A percentile compares a stretch with the other conserved stretches of the same genome.
phyloP scores from a whole-genome alignment of 2,113 vertebrate species.

The Rhipidura dahli region DNA sequence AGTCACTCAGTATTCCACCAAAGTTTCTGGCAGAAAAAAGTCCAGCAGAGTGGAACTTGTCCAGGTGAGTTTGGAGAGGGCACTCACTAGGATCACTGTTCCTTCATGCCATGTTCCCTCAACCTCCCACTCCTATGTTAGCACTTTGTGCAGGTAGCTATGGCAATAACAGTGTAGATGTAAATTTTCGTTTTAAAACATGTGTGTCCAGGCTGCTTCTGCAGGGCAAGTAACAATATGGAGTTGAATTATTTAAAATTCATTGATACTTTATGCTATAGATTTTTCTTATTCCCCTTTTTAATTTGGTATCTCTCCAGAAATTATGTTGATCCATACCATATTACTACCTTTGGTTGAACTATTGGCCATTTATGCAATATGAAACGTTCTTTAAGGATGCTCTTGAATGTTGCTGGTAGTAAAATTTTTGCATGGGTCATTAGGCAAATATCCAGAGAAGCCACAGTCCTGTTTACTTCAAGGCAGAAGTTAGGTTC shows the following conservation, averaged over 20 bases:
- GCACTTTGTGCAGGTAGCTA: background rate
- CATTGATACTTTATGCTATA: background rate
- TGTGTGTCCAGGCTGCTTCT: background rate
- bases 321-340: background rate
- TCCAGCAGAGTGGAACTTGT: background rate
- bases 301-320: background rate
- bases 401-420: fast-evolving
- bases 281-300: background rate
- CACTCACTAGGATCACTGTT: background rate
- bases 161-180: background rate
- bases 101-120: background rate
- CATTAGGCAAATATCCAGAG: background rate
- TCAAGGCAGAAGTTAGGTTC: background rate
- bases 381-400: background rate
- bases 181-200: background rate
- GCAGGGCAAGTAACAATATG: background rate
- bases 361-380: background rate
- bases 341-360: background rate
- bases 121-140: background rate
- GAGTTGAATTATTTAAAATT: background rate
- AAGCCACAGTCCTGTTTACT: background rate
- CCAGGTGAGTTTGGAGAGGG: background rate
- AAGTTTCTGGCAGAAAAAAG: background rate
- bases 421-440: background rate
- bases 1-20: background rate